Conservation (phyloP, 2,113 vertebrate species). For the Paratilapia polleni region DNA sequence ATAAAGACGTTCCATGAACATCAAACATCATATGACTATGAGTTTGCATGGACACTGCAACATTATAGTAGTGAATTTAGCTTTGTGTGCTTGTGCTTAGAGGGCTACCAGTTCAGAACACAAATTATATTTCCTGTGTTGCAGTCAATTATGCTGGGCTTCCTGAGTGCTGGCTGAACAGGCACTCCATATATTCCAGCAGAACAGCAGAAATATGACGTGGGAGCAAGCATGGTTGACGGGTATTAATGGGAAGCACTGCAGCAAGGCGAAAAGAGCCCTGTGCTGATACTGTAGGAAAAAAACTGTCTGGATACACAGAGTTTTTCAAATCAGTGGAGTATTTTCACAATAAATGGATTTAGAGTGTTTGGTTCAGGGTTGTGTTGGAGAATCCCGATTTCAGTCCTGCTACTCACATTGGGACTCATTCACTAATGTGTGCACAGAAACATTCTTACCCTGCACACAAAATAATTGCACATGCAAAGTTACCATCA, state of each 20-base stretch:
- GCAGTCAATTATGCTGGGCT: conserved; percentile 43
- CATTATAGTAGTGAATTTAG: too few relatives aligned
- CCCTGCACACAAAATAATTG: too few relatives aligned
- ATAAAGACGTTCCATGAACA: too few relatives aligned
- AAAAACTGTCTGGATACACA: conserved; percentile 1
- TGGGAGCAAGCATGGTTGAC: conserved; percentile 60
- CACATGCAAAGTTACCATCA: too few relatives aligned
- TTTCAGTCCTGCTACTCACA: too few relatives aligned
- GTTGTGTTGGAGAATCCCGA: too few relatives aligned
- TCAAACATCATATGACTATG: too few relatives aligned
- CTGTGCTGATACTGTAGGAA: conserved; percentile 39
- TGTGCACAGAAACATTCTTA: too few relatives aligned
- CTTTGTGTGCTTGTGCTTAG: neutral
- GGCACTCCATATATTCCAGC: conserved; percentile 43
- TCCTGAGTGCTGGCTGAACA: conserved; percentile 36
- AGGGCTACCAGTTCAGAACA: neutral
- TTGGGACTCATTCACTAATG: too few relatives aligned
- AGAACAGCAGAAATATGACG: conserved; percentile 56
- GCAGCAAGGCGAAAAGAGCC: conserved; percentile 61
- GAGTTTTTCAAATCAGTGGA: conserved; percentile 10
- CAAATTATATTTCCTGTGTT: conserved; percentile 35
- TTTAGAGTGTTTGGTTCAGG: conserved; percentile 65
- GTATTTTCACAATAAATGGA: conserved; percentile 67
- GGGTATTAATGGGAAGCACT: conserved; percentile 73
- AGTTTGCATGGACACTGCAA: too few relatives aligned